Base-by-base conservation (phyloP, 2,888 invertebrate species). In the Formica aserva region DNA sequence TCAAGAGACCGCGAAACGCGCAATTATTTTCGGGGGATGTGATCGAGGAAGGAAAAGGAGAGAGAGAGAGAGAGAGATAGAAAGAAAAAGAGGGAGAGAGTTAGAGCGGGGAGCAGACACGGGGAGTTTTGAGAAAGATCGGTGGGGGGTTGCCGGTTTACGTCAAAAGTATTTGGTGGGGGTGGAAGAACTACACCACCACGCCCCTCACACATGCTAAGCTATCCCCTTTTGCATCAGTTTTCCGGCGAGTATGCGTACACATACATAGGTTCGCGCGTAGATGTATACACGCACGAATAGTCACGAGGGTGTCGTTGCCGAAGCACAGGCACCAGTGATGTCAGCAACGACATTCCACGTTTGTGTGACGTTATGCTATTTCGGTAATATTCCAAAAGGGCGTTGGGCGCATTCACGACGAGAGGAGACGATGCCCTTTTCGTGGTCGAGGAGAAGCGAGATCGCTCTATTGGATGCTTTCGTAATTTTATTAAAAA, bases 1-100 rank as follows among this genome's bases (percentile, higher is more conserved):
- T 93, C 92, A 91, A 92, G 93, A 93, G 93, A 94, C 93, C 94
- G 92, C 94, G 92, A 94, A 94, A 93, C 91, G 92, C 89, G 92
- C 94, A 93, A 94, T 94, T 94, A 94, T 94, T 92, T 92, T 88
- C 85, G 87, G 85, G 89, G 87, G 81, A 67, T 18, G 35, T 26
- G n/a, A 67, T 82, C 66, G 38, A 22, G 75, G 72, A 29, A 62
- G 41, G 35, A 69, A 55, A 80, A 65, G 60, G 15, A 22, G 35
- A 5, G 82, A 62, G 52, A 83, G 77, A 83, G 55, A 45, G 32
- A 57, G 26, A 45, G 26, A 48, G 29, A 6, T 48, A 18, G 78
- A 32, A 62, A 41, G 62, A 84, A 84, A 32, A 60, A 6, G 55
- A 15, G 80, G 35, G 65, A 48, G 41, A 48, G 62, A 84, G 84